These are phyloP conservation scores for Carcinoscorpius rotundicauda DNA, from an alignment of 1,140 invertebrate genomes.

Conservation along the genomic window DNA sequence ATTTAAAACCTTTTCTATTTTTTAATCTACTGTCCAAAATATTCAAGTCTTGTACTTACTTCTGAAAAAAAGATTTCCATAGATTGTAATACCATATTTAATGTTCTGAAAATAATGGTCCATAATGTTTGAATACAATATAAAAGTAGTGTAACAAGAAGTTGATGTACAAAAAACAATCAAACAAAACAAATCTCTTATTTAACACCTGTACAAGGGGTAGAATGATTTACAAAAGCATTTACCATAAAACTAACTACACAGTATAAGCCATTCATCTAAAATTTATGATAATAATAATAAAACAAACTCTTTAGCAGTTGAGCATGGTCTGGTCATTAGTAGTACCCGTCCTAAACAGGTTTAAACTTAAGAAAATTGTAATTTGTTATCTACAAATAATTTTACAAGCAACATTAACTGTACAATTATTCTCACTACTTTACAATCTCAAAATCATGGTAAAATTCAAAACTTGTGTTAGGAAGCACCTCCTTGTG, in stretches of 20 bases:
- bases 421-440: not conserved
- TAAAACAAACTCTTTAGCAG: not conserved
- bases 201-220: too few species aligned
- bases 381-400: not conserved
- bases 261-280: not conserved
- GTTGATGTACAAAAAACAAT: not conserved
- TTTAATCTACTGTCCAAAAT: too few species aligned
- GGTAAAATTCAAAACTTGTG: not conserved
- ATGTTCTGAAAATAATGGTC: not conserved
- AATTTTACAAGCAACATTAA: not conserved
- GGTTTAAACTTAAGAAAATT: too few species aligned
- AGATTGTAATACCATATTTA: not conserved
- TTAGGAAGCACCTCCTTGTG: constrained; percentile 21
- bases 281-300: not conserved
- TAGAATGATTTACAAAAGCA: too few species aligned
- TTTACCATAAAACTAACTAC: not conserved
- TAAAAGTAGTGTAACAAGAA: not conserved
- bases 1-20: too few species aligned
- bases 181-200: not conserved
- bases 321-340: not conserved
- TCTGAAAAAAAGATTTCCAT: not conserved
- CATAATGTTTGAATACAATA: not conserved
- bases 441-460: not conserved
- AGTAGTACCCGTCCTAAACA: not conserved
- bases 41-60: too few species aligned